phyloP scores from a whole-genome alignment of 2,797 vertebrate species.

The Enteromius viviparus region DNA sequence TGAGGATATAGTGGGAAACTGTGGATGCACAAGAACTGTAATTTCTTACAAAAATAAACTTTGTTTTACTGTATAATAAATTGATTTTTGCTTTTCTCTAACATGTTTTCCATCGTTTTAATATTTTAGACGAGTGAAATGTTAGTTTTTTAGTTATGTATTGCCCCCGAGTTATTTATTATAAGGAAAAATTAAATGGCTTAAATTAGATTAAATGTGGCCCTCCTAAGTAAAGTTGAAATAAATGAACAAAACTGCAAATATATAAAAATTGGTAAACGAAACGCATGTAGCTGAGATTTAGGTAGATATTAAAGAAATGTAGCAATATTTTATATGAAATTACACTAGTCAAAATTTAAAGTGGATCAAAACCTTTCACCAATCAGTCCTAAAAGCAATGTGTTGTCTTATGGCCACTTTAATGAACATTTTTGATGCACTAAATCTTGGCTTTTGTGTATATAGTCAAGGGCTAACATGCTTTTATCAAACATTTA shows the following conservation, averaged over 20 bases:
- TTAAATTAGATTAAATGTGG: neutral
- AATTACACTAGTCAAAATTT: neutral
- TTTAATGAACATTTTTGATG: neutral
- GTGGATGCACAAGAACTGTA: neutral
- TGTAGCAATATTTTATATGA: neutral
- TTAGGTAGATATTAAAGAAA: neutral
- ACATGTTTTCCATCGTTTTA: neutral
- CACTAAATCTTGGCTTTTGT: neutral
- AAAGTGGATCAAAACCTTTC: neutral
- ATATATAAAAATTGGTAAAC: too few relatives aligned
- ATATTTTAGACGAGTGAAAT: neutral
- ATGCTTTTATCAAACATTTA: slow-evolving; percentile 69
- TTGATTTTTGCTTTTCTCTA: neutral
- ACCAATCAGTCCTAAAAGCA: neutral
- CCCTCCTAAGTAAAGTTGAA: neutral
- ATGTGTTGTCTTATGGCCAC: too few relatives aligned
- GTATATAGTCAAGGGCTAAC: slow-evolving; percentile 77
- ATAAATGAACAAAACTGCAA: neutral
- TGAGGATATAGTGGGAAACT: too few relatives aligned
- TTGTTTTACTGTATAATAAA: neutral
- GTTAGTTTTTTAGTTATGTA: neutral
- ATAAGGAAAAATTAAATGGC: neutral
- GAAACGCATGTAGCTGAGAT: neutral
- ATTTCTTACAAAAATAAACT: neutral
- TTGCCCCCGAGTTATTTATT: neutral